A percentile compares a stretch with the other conserved stretches of the same genome.
Conservation (phyloP, 2,113 vertebrate species). For the Cariama cristata region DNA sequence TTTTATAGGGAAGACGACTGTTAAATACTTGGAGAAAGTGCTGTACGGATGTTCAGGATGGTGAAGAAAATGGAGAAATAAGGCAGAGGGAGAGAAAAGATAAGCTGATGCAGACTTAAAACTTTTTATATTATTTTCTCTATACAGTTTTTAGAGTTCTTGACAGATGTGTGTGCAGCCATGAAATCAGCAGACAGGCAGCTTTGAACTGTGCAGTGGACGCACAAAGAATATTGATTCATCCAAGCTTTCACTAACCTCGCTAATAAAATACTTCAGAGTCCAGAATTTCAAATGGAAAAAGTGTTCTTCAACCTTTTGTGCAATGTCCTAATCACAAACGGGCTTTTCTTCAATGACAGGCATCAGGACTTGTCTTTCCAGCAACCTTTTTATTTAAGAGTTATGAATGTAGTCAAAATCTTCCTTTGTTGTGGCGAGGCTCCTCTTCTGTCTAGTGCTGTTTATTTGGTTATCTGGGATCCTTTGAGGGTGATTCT, state of each 20-base stretch:
- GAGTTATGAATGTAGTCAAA: not conserved
- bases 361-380: not conserved
- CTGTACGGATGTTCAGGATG: not conserved
- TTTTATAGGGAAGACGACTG: not conserved
- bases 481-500: not conserved
- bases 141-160: not conserved
- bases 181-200: not conserved
- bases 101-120: not conserved
- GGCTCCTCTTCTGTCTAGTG: not conserved
- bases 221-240: constrained; percentile 14
- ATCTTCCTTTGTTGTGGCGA: not conserved
- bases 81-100: not conserved
- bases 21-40: not conserved
- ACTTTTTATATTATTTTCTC: not conserved
- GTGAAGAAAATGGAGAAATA: not conserved
- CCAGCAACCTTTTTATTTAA: not conserved
- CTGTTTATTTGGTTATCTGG: not conserved
- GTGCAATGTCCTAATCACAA: not conserved
- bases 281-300: not conserved
- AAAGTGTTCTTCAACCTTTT: not conserved
- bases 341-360: not conserved
- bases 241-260: constrained; percentile 3
- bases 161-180: not conserved
- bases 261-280: not conserved
- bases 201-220: constrained; percentile 7